Percentiles rank a stretch among this genome's conserved stretches.
These are phyloP conservation scores for Euthynnus affinis DNA, from an alignment of 2,797 vertebrate species.

Conservation along the genomic window DNA sequence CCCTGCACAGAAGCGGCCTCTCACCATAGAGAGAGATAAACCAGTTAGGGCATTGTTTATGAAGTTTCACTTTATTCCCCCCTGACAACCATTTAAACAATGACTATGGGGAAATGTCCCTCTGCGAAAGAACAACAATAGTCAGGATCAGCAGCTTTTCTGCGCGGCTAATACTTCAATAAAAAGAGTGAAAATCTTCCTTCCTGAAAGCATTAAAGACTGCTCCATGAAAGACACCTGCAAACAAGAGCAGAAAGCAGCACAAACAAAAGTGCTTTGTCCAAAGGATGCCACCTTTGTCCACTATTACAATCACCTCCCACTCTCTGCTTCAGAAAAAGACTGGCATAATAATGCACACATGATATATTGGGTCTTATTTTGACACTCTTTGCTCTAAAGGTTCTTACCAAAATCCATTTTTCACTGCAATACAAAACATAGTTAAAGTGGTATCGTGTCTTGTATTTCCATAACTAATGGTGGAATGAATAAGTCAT, in stretches of 20 bases:
- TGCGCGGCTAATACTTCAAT: slow-evolving; percentile 91
- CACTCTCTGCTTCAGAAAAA: slow-evolving; percentile 64
- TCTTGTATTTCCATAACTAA: not conserved
- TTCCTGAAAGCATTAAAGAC: slow-evolving; percentile 95
- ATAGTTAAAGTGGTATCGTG: not conserved
- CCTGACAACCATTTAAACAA: slow-evolving; percentile 99
- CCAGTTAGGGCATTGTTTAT: slow-evolving; percentile 94
- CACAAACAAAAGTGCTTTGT: slow-evolving; percentile 90
- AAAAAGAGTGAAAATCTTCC: slow-evolving; percentile 93
- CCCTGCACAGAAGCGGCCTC: slow-evolving; percentile 87
- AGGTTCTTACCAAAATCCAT: not conserved
- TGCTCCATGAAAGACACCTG: slow-evolving; percentile 93
- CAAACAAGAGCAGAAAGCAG: slow-evolving; percentile 88
- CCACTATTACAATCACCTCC: slow-evolving; percentile 61
- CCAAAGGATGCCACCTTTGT: slow-evolving; percentile 83
- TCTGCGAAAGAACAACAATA: slow-evolving; percentile 92
- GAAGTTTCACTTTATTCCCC: slow-evolving; percentile 96
- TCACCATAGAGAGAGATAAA: slow-evolving; percentile 89
- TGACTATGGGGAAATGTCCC: slow-evolving; percentile 95
- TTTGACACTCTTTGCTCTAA: slow-evolving; percentile 44
- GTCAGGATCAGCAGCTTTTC: slow-evolving; percentile 92
- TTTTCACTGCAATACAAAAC: not conserved
- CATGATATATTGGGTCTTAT: slow-evolving; percentile 35
- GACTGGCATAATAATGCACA: slow-evolving; percentile 51
- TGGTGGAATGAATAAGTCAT: not conserved